These are phyloP conservation scores for Oryzias javanicus DNA, from an alignment of 2,113 vertebrate species.

Conservation along the genomic window DNA sequence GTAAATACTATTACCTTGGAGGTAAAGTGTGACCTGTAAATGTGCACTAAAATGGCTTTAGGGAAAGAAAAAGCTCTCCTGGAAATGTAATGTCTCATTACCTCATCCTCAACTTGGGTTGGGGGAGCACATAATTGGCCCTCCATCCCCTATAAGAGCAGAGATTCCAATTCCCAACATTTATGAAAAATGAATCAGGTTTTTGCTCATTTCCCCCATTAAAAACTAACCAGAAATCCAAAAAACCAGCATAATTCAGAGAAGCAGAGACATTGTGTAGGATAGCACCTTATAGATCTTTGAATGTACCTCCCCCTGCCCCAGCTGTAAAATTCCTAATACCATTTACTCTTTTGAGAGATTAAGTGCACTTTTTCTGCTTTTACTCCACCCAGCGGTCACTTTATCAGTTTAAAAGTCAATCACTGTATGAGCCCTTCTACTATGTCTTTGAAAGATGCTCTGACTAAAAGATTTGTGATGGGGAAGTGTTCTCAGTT, in stretches of 20 bases:
- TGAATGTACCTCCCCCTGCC: slow-evolving; percentile 76
- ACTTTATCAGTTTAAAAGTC: slow-evolving; percentile 49
- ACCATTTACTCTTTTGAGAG: slow-evolving; percentile 71
- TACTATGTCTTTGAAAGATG: slow-evolving; percentile 26
- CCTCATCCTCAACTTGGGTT: slow-evolving; percentile 44
- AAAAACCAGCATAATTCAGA: slow-evolving; percentile 53
- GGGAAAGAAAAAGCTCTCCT: slow-evolving; percentile 30
- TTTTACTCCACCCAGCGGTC: slow-evolving; percentile 42
- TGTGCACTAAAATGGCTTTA: slow-evolving; percentile 47
- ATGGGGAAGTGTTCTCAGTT: slow-evolving; percentile 9
- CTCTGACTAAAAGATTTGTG: slow-evolving; percentile 8
- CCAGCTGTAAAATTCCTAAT: slow-evolving; percentile 72
- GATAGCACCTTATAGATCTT: slow-evolving; percentile 86
- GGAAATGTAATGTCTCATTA: slow-evolving; percentile 39
- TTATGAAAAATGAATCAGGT: slow-evolving; percentile 2
- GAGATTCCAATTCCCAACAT: slow-evolving; percentile 5
- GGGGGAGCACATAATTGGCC: slow-evolving; percentile 13
- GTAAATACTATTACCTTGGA: slow-evolving; percentile 54
- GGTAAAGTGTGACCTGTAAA: slow-evolving; percentile 40
- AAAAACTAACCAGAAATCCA: too few species aligned
- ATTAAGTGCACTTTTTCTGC: slow-evolving; percentile 81
- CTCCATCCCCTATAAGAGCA: slow-evolving; percentile 6
- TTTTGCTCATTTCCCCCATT: background rate
- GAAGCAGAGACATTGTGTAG: slow-evolving; percentile 59
- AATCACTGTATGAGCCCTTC: slow-evolving; percentile 44